A percentile compares a stretch with the other conserved stretches of the same genome.
Evolutionary conservation across 1,140 invertebrate genomes (phyloP).

Genomic region (Drosophila tropicalis): DNA sequence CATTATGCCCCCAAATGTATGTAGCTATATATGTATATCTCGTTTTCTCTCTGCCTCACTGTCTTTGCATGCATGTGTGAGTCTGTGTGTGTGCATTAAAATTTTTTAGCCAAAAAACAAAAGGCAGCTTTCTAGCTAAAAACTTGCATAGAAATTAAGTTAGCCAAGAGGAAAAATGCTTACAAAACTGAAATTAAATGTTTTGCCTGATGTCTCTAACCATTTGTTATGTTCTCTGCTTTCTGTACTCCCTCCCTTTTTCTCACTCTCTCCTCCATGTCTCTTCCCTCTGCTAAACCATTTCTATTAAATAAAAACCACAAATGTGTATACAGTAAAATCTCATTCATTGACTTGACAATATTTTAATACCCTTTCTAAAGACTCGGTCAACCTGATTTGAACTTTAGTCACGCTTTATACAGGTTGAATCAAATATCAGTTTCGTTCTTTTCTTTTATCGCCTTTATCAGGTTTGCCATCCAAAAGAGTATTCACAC

Average conservation of each 20-base stretch:
- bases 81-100: slow-evolving; percentile 60
- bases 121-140: slow-evolving; percentile 46
- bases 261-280: not conserved
- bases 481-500: slow-evolving; percentile 17
- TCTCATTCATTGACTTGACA: not conserved
- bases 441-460: not conserved
- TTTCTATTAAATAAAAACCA: slow-evolving; percentile 10
- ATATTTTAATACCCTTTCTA: slow-evolving; percentile 5
- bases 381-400: not conserved
- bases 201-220: slow-evolving; percentile 36
- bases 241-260: not conserved
- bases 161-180: slow-evolving; percentile 59
- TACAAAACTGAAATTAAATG: slow-evolving; percentile 48
- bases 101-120: slow-evolving; percentile 65
- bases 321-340: not conserved
- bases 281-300: not conserved
- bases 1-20: slow-evolving; percentile 67
- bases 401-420: slow-evolving; percentile 18
- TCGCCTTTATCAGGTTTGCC: not conserved
- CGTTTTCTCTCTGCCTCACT: not conserved
- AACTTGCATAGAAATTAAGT: slow-evolving; percentile 77
- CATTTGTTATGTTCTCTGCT: slow-evolving; percentile 33
- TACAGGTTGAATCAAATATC: not conserved
- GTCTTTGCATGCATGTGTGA: slow-evolving; percentile 8
- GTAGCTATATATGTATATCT: slow-evolving; percentile 6